Conservation (phyloP, 2,888 invertebrate genomes). For the Melanchra persicariae region DNA sequence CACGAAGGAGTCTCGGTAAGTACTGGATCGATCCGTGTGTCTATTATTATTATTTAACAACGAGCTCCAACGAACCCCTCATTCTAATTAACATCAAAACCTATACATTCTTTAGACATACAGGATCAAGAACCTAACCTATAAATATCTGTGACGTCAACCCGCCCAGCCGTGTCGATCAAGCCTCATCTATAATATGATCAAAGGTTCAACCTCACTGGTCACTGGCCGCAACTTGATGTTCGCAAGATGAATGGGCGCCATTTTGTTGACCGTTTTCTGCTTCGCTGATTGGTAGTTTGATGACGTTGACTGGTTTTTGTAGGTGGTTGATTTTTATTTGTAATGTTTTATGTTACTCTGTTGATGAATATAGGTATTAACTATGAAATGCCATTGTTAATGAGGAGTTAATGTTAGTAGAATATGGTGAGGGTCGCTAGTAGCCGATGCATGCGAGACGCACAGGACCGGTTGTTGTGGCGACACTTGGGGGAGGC, state of each 20-base stretch:
- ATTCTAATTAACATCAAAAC: not conserved
- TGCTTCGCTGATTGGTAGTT: slow-evolving; percentile 8
- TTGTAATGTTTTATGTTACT: no score
- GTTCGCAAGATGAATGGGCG: slow-evolving; percentile 41
- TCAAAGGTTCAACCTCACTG: slow-evolving; percentile 62
- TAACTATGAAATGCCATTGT: no score
- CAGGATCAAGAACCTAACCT: slow-evolving; percentile 21
- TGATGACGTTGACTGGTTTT: not conserved
- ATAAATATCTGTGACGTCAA: slow-evolving; percentile 54
- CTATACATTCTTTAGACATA: not conserved
- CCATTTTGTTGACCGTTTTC: slow-evolving; percentile 42
- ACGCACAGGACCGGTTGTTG: no score
- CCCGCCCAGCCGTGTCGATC: slow-evolving; percentile 62
- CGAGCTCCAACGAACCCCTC: no score
- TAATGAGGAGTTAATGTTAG: no score
- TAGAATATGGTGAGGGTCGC: no score
- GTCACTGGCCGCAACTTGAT: slow-evolving; percentile 34
- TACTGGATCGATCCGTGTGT: no score
- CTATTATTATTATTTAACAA: no score
- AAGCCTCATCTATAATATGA: slow-evolving; percentile 61
- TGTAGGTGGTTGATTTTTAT: not conserved
- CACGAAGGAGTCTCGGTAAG: no score
- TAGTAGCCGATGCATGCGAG: no score
- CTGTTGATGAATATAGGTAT: no score
- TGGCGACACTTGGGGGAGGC: no score